These are phyloP conservation scores for Nymphalis c-album DNA, from an alignment of 2,888 invertebrate genomes.

Conservation along the genomic window DNA sequence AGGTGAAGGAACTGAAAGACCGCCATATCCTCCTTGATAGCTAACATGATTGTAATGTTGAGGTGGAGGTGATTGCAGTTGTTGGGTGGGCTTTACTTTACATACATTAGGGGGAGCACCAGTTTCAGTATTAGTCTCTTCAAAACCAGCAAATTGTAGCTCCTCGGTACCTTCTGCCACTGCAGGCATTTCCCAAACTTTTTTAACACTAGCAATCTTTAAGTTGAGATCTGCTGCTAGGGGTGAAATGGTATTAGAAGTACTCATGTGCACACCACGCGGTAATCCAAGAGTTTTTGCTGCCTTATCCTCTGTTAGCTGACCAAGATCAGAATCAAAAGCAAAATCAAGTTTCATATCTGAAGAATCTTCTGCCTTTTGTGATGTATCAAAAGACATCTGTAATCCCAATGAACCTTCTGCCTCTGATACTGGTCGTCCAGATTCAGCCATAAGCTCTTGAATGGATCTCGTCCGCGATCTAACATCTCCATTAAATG, in stretches of 20 bases:
- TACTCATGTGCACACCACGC: constrained; percentile 83
- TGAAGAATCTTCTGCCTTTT: constrained; percentile 87
- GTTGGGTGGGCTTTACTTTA: constrained; percentile 93
- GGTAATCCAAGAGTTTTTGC: constrained; percentile 76
- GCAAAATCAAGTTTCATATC: constrained; percentile 96
- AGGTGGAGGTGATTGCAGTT: constrained; percentile 86
- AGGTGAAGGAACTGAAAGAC: constrained; percentile 92
- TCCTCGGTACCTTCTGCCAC: constrained; percentile 83
- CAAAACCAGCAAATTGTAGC: constrained; percentile 71
- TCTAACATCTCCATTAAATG: constrained; percentile 73
- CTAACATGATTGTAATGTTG: constrained; percentile 85
- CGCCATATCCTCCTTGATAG: constrained; percentile 88
- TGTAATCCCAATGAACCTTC: constrained; percentile 82
- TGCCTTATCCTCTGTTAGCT: constrained; percentile 87
- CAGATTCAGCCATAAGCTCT: constrained; percentile 70
- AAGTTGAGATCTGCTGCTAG: constrained; percentile 94
- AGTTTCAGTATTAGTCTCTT: constrained; percentile 70
- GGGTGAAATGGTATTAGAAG: constrained; percentile 87
- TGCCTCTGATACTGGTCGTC: constrained; percentile 61
- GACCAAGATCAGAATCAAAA: constrained; percentile 91
- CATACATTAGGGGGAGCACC: constrained; percentile 86
- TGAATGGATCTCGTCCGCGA: constrained; percentile 71
- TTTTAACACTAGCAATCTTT: constrained; percentile 97
- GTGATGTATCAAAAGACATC: constrained; percentile 83
- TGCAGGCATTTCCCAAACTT: constrained; percentile 91